Evolutionary conservation across 1,140 invertebrate genomes (phyloP).

Genomic region (Triops longicaudatus): DNA sequence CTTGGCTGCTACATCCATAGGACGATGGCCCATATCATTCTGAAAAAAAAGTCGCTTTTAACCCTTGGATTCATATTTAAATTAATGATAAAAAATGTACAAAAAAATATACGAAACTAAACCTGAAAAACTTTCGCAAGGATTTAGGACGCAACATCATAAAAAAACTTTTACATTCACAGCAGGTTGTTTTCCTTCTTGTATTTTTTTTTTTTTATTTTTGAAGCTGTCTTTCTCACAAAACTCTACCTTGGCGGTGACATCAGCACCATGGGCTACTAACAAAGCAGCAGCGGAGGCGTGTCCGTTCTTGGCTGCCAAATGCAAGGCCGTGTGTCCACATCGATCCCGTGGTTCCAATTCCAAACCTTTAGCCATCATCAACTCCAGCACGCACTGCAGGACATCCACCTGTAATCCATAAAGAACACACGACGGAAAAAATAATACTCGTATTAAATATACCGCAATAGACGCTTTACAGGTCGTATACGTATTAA

Average conservation of each 20-base stretch:
- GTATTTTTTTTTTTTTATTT: neutral
- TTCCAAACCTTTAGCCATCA: constrained; percentile 32
- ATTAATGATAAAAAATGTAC: neutral
- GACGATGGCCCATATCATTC: constrained; percentile 32
- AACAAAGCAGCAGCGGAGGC: constrained; percentile 33
- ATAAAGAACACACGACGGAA: neutral
- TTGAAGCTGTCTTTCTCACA: neutral
- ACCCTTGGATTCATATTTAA: too few relatives aligned
- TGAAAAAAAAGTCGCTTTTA: constrained; percentile 23
- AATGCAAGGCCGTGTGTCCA: constrained; percentile 40
- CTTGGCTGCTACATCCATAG: constrained; percentile 29
- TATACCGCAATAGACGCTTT: neutral
- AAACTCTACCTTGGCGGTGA: constrained; percentile 33
- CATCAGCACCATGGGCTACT: constrained; percentile 34
- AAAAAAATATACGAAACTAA: constrained; percentile 16
- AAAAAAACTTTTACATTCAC: neutral
- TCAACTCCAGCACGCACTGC: constrained; percentile 33
- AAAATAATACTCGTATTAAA: constrained; percentile 22
- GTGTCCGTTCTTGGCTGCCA: constrained; percentile 37
- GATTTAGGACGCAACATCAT: neutral
- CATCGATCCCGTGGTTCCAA: constrained; percentile 36
- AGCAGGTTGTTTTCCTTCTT: neutral
- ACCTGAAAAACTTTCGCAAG: neutral
- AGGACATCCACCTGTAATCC: constrained; percentile 31
- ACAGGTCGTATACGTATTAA: too few relatives aligned